Percentiles rank a stretch among this genome's conserved stretches.
Evolutionary conservation across 2,797 vertebrate species (phyloP).

Genomic region (Sebastolobus altivelis): DNA sequence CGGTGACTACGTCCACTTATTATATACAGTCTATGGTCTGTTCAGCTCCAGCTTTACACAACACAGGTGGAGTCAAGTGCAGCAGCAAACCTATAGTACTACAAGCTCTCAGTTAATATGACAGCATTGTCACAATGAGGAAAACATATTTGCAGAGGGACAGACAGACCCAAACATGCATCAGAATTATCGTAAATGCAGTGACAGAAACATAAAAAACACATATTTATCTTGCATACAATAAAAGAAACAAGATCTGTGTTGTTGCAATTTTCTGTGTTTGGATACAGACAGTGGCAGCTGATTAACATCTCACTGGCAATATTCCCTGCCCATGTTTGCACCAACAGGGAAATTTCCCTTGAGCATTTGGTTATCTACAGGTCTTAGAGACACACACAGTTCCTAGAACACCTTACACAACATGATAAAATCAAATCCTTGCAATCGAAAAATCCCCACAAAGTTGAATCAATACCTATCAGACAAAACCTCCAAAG

Average conservation of each 20-base stretch:
- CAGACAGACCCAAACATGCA: background rate
- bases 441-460: background rate
- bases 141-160: background rate
- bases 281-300: constrained; percentile 6
- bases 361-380: constrained; percentile 15
- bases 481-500: background rate
- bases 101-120: background rate
- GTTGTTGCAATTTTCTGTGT: constrained; percentile 4
- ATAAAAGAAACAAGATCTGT: background rate
- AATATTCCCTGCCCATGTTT: constrained; percentile 32
- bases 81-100: background rate
- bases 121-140: background rate
- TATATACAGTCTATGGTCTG: background rate
- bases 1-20: too few relatives aligned
- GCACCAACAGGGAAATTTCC: constrained; percentile 33
- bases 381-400: constrained; percentile 4
- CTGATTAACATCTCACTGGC: background rate
- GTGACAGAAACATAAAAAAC: background rate
- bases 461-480: constrained; percentile 22
- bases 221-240: background rate
- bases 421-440: constrained; percentile 3
- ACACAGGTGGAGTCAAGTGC: background rate
- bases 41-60: constrained; percentile 17
- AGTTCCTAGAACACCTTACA: constrained; percentile 10
- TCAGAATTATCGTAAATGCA: background rate